Base-by-base conservation (phyloP, 2,888 invertebrate genomes). In the Cecidostiba fungosa region DNA sequence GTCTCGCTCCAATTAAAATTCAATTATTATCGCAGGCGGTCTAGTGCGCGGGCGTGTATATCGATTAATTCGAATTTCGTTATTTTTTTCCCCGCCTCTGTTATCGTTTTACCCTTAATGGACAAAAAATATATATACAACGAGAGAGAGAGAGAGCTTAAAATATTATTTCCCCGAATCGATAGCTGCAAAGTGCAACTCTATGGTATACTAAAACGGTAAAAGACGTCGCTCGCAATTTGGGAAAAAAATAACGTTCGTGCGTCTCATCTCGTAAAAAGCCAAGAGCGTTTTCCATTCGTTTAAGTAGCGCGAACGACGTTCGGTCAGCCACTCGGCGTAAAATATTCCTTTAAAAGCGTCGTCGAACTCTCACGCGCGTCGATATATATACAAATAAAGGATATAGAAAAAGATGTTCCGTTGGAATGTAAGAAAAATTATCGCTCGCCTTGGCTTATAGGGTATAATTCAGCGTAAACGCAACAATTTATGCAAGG, bases 401-500 rank as follows among this genome's bases (percentile, higher is more conserved):
- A 6, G 19, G 19, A 16, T 36, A 32, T 80, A 73, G 62, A 50
- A 54, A 10, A 14, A 50, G 47, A 19, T 77, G 69, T 16, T 32
- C 50, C 39, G 26, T 12, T 36, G 12, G 32, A 39, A n/a, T 19
- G 16, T 43, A 36, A 32, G 69, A 80, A 81, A 73, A 82, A 82
- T 76, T 76, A 82, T 72, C 77, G 83, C 19, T 14, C 23, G 70
- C 73, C 54, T 1, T 3, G 32, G 66, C 43, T n/a, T n/a, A n/a
- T n/a, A n/a, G 32, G 8, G 77, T 10, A 66, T 39, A 74, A 79
- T 62, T 76, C 54, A 32, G 69, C 76, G 29, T 80, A 59, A 76
- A 80, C 70, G 80, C 76, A 77, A 77, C 79, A 76, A 79, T 80
- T 80, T 79, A 76, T 76, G 80, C 84, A 73, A 36, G 19, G 14